These are phyloP conservation scores for Drosophila dunni DNA, from an alignment of 1,140 invertebrate genomes.

Conservation along the genomic window DNA sequence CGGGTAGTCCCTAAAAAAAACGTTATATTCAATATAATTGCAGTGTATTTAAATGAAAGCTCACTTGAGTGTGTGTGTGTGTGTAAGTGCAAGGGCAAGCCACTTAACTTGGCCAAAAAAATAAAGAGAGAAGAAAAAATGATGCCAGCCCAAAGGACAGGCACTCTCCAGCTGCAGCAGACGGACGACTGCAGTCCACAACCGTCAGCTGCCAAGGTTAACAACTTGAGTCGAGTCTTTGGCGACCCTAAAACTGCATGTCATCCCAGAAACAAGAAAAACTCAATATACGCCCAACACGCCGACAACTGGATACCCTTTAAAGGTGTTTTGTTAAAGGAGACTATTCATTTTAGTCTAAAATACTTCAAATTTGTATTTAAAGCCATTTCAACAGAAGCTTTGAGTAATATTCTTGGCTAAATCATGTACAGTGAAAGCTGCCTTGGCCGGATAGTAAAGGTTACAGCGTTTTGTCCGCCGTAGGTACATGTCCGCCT, in stretches of 20 bases:
- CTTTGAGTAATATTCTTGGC: too few species aligned
- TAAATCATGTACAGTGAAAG: too few species aligned
- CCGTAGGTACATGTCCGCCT: too few species aligned
- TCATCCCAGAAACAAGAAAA: slow-evolving; percentile 49
- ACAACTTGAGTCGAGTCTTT: slow-evolving; percentile 51
- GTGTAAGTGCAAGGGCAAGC: slow-evolving; percentile 43
- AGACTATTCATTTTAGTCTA: too few species aligned
- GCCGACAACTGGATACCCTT: background rate
- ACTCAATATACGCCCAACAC: slow-evolving; percentile 21
- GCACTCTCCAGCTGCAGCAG: slow-evolving; percentile 14
- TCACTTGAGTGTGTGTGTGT: slow-evolving; percentile 4
- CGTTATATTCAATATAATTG: slow-evolving; percentile 15
- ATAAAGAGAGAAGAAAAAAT: slow-evolving; percentile 24
- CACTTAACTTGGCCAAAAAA: slow-evolving; percentile 15
- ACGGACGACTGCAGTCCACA: slow-evolving; percentile 21
- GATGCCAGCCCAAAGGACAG: slow-evolving; percentile 54
- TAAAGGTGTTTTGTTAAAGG: too few species aligned
- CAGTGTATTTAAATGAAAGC: slow-evolving; percentile 20
- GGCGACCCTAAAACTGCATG: slow-evolving; percentile 73
- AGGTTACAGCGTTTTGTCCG: too few species aligned
- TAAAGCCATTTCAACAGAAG: too few species aligned
- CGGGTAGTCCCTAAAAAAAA: slow-evolving; percentile 41
- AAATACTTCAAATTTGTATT: too few species aligned
- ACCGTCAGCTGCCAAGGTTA: slow-evolving; percentile 58
- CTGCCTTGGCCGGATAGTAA: too few species aligned